Evolutionary conservation across 2,888 invertebrate genomes (phyloP).

Genomic region (Coelogynopora nodosa): DNA sequence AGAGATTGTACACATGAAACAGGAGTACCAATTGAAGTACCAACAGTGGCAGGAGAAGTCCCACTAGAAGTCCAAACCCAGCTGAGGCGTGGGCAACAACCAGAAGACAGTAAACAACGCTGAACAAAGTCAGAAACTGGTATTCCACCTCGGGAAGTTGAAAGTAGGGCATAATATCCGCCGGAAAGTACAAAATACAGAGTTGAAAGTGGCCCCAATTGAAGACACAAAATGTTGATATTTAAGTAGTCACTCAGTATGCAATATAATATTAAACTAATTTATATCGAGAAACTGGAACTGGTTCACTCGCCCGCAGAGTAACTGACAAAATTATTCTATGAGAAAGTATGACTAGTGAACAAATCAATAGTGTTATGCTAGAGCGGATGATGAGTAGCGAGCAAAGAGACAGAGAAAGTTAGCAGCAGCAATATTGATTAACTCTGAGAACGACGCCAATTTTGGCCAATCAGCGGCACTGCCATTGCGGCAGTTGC

Average conservation of each 20-base stretch:
- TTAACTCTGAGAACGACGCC: not conserved
- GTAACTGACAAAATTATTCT: too few species aligned
- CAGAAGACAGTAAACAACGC: slow-evolving; percentile 27
- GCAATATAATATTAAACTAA: too few species aligned
- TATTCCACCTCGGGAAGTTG: not conserved
- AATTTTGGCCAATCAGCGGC: not conserved
- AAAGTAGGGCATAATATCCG: not conserved
- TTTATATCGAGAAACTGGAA: too few species aligned
- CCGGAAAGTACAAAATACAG: not conserved
- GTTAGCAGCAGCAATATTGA: not conserved
- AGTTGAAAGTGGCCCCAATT: not conserved
- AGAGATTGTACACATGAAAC: slow-evolving; percentile 32
- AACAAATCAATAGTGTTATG: too few species aligned
- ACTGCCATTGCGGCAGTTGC: too few species aligned
- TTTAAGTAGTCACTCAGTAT: too few species aligned
- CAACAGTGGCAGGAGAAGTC: slow-evolving; percentile 23
- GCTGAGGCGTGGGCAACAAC: slow-evolving; percentile 31
- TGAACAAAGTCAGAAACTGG: not conserved
- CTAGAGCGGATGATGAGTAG: too few species aligned
- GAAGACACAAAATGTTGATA: too few species aligned
- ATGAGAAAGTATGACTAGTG: too few species aligned
- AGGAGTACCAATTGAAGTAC: slow-evolving; percentile 30
- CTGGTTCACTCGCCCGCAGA: too few species aligned
- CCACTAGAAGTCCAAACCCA: slow-evolving; percentile 12
- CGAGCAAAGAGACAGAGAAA: not conserved